Evolutionary conservation across 2,888 invertebrate species (phyloP).

Genomic region (Rugalucina vietnamica): DNA sequence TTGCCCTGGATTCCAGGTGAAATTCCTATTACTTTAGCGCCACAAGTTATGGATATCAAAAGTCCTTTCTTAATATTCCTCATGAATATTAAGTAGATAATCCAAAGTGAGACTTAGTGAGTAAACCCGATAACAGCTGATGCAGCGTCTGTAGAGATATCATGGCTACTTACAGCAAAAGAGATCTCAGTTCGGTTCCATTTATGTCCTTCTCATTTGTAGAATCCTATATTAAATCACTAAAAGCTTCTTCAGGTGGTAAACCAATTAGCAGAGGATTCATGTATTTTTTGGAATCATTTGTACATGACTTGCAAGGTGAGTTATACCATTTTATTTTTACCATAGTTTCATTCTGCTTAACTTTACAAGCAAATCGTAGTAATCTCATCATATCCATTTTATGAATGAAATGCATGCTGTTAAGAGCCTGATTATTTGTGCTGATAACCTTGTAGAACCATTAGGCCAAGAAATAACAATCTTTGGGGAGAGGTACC

Average conservation of each 20-base stretch:
- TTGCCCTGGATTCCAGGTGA: no score
- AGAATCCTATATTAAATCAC: not conserved
- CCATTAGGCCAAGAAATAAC: not conserved
- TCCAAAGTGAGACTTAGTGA: no score
- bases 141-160: no score
- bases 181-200: not conserved
- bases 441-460: not conserved
- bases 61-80: no score
- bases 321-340: no score
- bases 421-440: not conserved
- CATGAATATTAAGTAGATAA: no score
- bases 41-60: no score
- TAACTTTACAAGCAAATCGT: not conserved
- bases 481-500: no score
- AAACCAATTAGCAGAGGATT: no score
- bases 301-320: not conserved
- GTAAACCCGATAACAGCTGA: no score
- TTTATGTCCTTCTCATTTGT: not conserved
- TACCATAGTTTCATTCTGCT: not conserved
- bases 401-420: not conserved
- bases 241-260: not conserved
- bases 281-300: not conserved
- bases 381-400: not conserved
- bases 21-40: no score
- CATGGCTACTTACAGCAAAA: not conserved